These are phyloP conservation scores for Globia sparganii DNA, from an alignment of 2,888 invertebrate genomes.

Conservation along the genomic window DNA sequence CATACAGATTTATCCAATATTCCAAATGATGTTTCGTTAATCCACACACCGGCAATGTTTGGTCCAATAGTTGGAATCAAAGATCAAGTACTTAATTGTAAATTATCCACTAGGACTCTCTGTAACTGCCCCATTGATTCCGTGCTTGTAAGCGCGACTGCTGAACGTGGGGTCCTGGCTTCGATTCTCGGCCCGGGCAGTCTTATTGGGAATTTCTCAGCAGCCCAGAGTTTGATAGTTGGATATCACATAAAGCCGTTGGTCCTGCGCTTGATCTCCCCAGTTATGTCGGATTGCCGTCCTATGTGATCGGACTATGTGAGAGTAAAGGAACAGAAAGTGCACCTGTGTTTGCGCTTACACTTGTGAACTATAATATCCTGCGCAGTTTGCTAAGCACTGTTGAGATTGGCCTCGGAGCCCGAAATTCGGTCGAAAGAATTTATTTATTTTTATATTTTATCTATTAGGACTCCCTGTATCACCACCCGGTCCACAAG, in stretches of 20 bases:
- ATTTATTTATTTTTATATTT: neutral
- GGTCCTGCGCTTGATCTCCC: no score
- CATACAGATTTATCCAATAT: neutral
- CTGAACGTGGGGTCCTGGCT: no score
- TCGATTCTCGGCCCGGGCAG: no score
- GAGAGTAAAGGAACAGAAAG: neutral
- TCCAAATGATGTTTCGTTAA: neutral
- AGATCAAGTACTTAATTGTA: no score
- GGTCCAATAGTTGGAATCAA: neutral
- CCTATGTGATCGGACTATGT: neutral
- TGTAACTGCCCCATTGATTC: no score
- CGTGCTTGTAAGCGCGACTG: no score
- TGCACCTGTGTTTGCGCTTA: no score
- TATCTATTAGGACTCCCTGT: conserved; percentile 94
- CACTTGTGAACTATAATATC: neutral
- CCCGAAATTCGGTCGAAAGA: neutral
- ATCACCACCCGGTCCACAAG: conserved; percentile 99
- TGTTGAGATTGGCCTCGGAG: neutral
- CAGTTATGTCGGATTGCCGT: neutral
- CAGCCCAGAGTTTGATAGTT: no score
- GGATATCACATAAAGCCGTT: no score
- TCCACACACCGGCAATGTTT: neutral
- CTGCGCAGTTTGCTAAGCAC: neutral
- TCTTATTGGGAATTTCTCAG: no score
- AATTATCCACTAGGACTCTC: no score